These are phyloP conservation scores for Carposina sasakii DNA, from an alignment of 1,140 invertebrate genomes.

Conservation along the genomic window DNA sequence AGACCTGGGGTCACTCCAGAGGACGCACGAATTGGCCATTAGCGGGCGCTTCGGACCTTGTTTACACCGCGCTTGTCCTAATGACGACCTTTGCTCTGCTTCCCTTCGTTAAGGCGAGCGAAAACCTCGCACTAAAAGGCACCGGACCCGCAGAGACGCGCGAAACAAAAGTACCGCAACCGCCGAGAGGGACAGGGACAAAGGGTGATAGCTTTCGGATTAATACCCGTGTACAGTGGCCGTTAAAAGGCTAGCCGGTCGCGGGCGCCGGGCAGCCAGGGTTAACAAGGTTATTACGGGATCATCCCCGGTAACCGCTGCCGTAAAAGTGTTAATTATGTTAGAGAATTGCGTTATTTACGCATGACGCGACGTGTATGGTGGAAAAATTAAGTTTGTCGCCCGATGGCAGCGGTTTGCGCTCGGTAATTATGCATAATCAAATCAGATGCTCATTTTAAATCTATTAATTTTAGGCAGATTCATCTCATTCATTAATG, in stretches of 20 bases:
- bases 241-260: conserved; percentile 67
- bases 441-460: too few relatives aligned
- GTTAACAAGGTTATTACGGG: conserved; percentile 72
- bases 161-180: conserved; percentile 43
- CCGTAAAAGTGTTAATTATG: conserved; percentile 71
- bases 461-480: too few relatives aligned
- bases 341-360: conserved; percentile 55
- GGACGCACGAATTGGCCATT: conserved; percentile 68
- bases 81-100: conserved; percentile 73
- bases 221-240: conserved; percentile 65
- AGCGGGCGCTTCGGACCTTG: conserved; percentile 70
- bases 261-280: conserved; percentile 55
- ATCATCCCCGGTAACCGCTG: conserved; percentile 63
- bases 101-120: conserved; percentile 73
- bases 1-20: conserved; percentile 65
- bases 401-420: not conserved
- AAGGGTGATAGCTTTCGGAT: conserved; percentile 66
- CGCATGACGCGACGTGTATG: conserved; percentile 27
- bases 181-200: conserved; percentile 48
- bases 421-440: not conserved
- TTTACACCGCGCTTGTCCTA: conserved; percentile 73
- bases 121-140: conserved; percentile 72
- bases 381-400: conserved; percentile 14
- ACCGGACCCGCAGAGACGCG: conserved; percentile 47
- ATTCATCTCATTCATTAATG: too few relatives aligned